A percentile compares a stretch with the other conserved stretches of the same genome.
Evolutionary conservation across 2,113 vertebrate genomes (phyloP).

Genomic region (Sinocyclocheilus rhinocerous): DNA sequence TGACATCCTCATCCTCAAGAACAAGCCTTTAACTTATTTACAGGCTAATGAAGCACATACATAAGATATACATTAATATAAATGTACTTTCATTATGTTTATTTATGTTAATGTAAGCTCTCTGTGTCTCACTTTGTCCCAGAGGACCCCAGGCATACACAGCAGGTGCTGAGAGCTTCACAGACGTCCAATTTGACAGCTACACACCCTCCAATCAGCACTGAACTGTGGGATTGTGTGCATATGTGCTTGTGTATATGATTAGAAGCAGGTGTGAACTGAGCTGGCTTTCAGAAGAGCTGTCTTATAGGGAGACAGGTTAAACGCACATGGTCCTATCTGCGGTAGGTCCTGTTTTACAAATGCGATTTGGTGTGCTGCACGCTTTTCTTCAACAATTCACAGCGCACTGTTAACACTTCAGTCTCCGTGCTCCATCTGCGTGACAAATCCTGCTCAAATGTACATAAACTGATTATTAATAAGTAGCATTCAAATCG

Average conservation of each 20-base stretch:
- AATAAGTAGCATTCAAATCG: conserved; percentile 16
- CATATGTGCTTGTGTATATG: conserved; percentile 20
- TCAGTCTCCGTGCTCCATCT: conserved; percentile 10
- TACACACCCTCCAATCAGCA: conserved; percentile 15
- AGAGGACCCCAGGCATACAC: not conserved
- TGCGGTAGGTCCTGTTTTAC: conserved; percentile 21
- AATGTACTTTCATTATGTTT: conserved; percentile 14
- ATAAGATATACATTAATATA: conserved; percentile 1
- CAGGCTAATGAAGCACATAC: not conserved
- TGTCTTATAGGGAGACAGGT: conserved; percentile 18
- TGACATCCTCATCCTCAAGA: not conserved
- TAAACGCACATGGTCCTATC: not conserved
- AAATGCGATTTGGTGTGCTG: not conserved
- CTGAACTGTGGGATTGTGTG: not conserved
- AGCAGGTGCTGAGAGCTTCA: conserved; percentile 24
- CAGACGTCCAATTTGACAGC: not conserved
- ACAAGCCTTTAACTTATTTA: conserved; percentile 4
- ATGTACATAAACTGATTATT: no score
- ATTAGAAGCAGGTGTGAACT: conserved; percentile 33
- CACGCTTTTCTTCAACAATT: not conserved
- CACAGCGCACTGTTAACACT: conserved; percentile 20
- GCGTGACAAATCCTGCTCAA: not conserved
- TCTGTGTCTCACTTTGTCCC: conserved; percentile 4
- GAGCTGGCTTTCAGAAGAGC: conserved; percentile 5
- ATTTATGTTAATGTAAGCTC: conserved; percentile 16